phyloP scores from a whole-genome alignment of 2,888 invertebrate species.

The Salticus scenicus region DNA sequence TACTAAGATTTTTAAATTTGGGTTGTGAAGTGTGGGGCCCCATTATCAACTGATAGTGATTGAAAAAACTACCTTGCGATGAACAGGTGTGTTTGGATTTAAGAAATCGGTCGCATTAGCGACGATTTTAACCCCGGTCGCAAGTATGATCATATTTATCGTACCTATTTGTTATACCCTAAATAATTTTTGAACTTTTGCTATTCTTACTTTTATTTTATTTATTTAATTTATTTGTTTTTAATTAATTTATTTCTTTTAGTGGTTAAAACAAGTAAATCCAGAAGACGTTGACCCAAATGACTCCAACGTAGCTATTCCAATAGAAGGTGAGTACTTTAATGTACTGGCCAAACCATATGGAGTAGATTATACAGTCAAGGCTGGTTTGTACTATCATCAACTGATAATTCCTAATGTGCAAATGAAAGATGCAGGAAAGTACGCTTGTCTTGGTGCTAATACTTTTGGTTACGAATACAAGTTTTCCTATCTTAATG shows the following conservation, averaged over 20 bases:
- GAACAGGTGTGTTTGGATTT: too few species aligned
- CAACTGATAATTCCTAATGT: constrained; percentile 76
- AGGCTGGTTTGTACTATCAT: constrained; percentile 76
- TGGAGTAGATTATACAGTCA: constrained; percentile 73
- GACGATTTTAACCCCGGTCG: too few species aligned
- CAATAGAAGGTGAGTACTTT: constrained; percentile 76
- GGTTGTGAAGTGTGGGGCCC: too few species aligned
- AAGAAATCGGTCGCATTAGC: too few species aligned
- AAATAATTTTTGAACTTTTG: too few species aligned
- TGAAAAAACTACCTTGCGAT: too few species aligned
- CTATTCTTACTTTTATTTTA: background rate
- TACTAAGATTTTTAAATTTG: too few species aligned
- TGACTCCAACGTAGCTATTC: constrained; percentile 75
- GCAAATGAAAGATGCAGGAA: constrained; percentile 75
- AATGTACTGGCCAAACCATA: constrained; percentile 76
- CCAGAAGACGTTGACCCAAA: constrained; percentile 59
- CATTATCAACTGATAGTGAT: too few species aligned
- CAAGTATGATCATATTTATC: too few species aligned
- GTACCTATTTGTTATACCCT: too few species aligned
- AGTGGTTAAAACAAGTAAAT: constrained; percentile 78
- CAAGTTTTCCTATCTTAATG: constrained; percentile 76
- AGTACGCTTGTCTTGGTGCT: constrained; percentile 78
- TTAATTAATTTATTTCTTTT: constrained; percentile 55
- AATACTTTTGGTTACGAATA: constrained; percentile 77
- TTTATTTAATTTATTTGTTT: constrained; percentile 10